Percentiles rank a stretch among this genome's conserved stretches.
These are phyloP conservation scores for Bilobella aurantiaca DNA, from an alignment of 1,140 invertebrate genomes.

Conservation along the genomic window DNA sequence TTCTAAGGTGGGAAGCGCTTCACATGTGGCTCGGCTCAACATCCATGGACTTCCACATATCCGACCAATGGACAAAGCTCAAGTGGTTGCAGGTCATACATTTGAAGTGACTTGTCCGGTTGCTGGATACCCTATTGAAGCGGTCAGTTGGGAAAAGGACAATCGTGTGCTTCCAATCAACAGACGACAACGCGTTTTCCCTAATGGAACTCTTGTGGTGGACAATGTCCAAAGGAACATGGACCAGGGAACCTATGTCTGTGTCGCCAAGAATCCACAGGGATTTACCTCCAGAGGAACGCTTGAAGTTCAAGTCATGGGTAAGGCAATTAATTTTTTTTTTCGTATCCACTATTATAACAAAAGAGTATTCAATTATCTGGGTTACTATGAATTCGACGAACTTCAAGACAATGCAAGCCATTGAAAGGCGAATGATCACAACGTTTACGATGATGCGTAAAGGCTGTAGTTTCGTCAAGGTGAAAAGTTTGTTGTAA, in stretches of 20 bases:
- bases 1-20: conserved; percentile 79
- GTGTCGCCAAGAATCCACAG: conserved; percentile 80
- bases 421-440: too few relatives aligned
- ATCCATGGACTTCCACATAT: conserved; percentile 84
- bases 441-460: too few relatives aligned
- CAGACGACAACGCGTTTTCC: conserved; percentile 85
- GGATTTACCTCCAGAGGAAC: conserved; percentile 74
- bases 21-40: conserved; percentile 77
- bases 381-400: background rate
- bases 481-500: conserved; percentile 11
- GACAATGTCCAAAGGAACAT: conserved; percentile 81
- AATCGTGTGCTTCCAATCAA: conserved; percentile 76
- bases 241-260: conserved; percentile 89
- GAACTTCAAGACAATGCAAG: too few relatives aligned
- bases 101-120: conserved; percentile 58
- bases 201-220: conserved; percentile 85
- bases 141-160: conserved; percentile 82
- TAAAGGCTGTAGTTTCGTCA: too few relatives aligned
- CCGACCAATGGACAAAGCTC: conserved; percentile 82
- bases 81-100: conserved; percentile 83
- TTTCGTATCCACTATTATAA: background rate
- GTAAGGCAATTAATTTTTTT: conserved; percentile 48
- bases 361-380: background rate
- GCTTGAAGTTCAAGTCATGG: conserved; percentile 89
- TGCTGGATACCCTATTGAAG: conserved; percentile 85